Percentiles rank a stretch among this genome's conserved stretches.
phyloP scores from a whole-genome alignment of 2,113 vertebrate species.

The Thunnus maccoyii region DNA sequence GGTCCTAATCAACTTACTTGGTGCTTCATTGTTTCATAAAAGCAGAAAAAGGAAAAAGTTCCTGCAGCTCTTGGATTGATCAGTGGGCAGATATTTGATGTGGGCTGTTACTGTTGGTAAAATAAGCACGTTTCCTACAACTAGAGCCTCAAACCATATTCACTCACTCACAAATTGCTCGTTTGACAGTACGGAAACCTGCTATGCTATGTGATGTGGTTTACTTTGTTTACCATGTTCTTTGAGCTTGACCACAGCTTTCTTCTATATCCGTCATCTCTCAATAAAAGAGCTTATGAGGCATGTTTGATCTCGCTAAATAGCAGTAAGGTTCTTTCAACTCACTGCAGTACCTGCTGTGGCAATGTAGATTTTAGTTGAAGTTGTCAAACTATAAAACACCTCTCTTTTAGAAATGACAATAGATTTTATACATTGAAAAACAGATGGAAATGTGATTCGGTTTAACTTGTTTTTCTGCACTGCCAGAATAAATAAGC shows the following conservation, averaged over 20 bases:
- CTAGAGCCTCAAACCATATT: not conserved
- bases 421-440: too few relatives aligned
- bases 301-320: conserved; percentile 27
- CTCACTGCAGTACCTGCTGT: not conserved
- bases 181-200: conserved; percentile 30
- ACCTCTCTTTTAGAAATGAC: too few relatives aligned
- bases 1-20: not conserved
- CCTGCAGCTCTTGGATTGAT: not conserved
- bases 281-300: conserved; percentile 25
- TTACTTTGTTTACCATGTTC: conserved; percentile 1
- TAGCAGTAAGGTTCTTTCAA: not conserved
- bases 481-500: not conserved
- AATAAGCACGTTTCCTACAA: conserved; percentile 39
- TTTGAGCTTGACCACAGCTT: conserved; percentile 23
- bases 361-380: too few relatives aligned
- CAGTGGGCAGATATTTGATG: conserved; percentile 5
- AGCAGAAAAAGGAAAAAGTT: not conserved
- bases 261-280: conserved; percentile 27
- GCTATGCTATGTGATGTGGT: conserved; percentile 46
- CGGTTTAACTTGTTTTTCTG: not conserved
- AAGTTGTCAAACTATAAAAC: too few relatives aligned
- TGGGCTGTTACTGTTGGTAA: not conserved
- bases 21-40: conserved; percentile 1
- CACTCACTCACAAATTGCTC: conserved; percentile 11
- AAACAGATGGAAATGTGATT: too few relatives aligned